phyloP scores from a whole-genome alignment of 2,888 invertebrate genomes.

The Megaustenia siamemsis region DNA sequence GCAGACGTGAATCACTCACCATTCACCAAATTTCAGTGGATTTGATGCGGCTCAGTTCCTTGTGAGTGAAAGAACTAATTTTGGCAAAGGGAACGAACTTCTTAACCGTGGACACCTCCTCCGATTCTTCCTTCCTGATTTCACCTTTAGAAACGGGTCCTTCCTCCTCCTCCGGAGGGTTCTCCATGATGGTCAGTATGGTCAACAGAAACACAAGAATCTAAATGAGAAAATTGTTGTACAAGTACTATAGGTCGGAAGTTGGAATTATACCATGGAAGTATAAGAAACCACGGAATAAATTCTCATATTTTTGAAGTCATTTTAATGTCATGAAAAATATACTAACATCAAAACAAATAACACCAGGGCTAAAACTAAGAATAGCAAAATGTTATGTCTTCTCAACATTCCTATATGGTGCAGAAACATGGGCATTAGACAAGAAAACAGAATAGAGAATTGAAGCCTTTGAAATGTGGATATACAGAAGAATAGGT shows the following conservation, averaged over 20 bases:
- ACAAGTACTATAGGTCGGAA: neutral
- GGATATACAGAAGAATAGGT: no score
- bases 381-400: no score
- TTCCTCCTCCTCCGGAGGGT: conserved; percentile 5
- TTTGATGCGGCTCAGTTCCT: conserved; percentile 29
- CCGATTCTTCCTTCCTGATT: neutral
- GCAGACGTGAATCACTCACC: neutral
- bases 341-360: no score
- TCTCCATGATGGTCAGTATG: conserved; percentile 13
- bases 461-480: no score
- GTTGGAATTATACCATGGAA: no score
- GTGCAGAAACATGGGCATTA: no score
- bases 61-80: conserved; percentile 16
- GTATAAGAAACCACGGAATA: no score
- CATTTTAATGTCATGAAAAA: no score
- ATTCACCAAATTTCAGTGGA: conserved; percentile 38
- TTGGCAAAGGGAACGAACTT: conserved; percentile 26
- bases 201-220: neutral
- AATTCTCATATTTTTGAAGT: no score
- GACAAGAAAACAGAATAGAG: no score
- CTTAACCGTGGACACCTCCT: neutral
- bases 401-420: no score
- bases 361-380: no score
- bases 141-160: neutral
- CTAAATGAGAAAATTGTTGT: neutral